Conservation (phyloP, 2,797 vertebrate species). For the Xiphophorus birchmanni region DNA sequence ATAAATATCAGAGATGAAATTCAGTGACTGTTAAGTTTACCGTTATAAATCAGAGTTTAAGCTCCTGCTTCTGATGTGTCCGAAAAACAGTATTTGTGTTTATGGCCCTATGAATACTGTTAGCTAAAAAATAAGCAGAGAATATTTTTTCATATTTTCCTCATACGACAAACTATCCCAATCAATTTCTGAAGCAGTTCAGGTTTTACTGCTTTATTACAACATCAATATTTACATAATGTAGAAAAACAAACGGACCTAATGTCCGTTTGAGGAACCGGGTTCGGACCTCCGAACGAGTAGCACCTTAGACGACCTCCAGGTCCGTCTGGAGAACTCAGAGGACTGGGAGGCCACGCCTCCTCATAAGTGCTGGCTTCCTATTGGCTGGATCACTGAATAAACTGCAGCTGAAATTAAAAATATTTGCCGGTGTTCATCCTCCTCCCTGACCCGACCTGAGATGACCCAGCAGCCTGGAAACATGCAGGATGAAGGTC, state of each 20-base stretch:
- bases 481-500: neutral
- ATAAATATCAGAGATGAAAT: too few species aligned
- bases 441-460: neutral
- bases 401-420: neutral
- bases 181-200: neutral
- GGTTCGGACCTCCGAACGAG: neutral
- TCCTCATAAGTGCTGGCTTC: neutral
- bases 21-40: too few species aligned
- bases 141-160: too few species aligned
- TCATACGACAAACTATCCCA: too few species aligned
- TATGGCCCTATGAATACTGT: too few species aligned
- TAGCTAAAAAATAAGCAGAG: too few species aligned
- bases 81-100: too few species aligned
- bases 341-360: neutral
- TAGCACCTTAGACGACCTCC: neutral
- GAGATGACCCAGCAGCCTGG: neutral
- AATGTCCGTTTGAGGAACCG: neutral
- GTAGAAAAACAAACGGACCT: conserved; percentile 49
- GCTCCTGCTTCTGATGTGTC: too few species aligned
- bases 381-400: neutral
- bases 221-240: conserved; percentile 25
- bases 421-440: neutral
- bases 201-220: conserved; percentile 20
- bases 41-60: too few species aligned
- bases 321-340: neutral